Evolutionary conservation across 1,140 invertebrate species (phyloP).

Genomic region (Dermatophagoides farinae): DNA sequence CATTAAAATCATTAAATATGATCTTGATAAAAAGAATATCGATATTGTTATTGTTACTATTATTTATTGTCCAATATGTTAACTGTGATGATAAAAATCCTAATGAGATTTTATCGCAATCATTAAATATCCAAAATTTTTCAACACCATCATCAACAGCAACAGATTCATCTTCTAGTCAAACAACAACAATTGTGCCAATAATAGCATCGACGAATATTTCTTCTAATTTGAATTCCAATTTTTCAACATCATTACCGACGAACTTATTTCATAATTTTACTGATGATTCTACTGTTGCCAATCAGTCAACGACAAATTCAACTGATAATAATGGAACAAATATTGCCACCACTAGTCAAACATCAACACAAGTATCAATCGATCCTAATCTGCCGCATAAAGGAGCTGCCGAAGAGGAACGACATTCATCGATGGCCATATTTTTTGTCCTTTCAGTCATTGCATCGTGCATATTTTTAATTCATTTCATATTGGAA

Average conservation of each 20-base stretch:
- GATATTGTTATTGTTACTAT: too few relatives aligned
- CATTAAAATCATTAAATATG: too few relatives aligned
- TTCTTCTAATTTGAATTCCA: not conserved
- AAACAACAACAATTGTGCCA: not conserved
- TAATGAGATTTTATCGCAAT: not conserved
- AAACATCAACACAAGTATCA: not conserved
- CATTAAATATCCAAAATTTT: not conserved
- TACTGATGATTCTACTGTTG: not conserved
- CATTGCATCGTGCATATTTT: conserved; percentile 63
- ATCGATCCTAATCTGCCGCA: conserved; percentile 48
- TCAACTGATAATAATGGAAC: not conserved
- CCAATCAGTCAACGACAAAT: not conserved
- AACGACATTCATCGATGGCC: conserved; percentile 84
- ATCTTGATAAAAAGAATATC: too few relatives aligned
- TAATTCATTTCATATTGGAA: conserved; percentile 83
- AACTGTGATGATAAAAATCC: too few relatives aligned
- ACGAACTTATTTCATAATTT: not conserved
- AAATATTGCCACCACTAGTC: not conserved
- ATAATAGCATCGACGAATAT: not conserved
- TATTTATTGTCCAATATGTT: too few relatives aligned
- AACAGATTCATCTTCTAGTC: not conserved
- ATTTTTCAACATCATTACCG: not conserved
- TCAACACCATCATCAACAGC: not conserved
- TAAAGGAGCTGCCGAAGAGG: conserved; percentile 72
- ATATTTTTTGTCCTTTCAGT: conserved; percentile 90